Evolutionary conservation across 2,888 invertebrate species (phyloP), one percentile per base, ranked within the genome.

Genomic region (Drosophila kanekoi): DNA sequence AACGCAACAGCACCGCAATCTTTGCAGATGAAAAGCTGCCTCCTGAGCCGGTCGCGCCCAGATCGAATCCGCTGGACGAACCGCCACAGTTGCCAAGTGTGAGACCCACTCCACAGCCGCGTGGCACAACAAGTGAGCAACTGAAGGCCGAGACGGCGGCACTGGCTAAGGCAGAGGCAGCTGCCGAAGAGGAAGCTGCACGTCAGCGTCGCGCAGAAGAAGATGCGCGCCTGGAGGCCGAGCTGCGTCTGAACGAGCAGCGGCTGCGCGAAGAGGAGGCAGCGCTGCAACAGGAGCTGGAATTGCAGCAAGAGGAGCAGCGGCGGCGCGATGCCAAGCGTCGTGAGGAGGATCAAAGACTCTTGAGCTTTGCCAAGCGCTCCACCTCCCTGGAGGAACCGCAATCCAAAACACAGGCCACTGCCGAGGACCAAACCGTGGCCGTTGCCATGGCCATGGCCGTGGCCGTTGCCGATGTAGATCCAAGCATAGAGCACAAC

Each of bases 311-410:
- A 20, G 79, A 84, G 44, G 84, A 88, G 51, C 83, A 90, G 59
- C 79, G 79, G n/a, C 72, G 82, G 6, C 89, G 90, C 10, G 87
- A 91, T 23, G 78, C 84, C 10, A 90, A 91, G 47, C 84, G 91
- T 0, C 81, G 80, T 18, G 87, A 90, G 56, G 91, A 91, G 68
- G 91, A 90, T 72, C 85, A 87, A 37, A 65, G 82, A 32, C 72
- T 90, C 20, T 61, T 91, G 23, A 90, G 85, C 77, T 90, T 90
- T 51, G 75, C 58, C 54, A 89, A 83, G 45, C 88, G 88, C 8
- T 77, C 91, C 51, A 81, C 73, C 18, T 87, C 89, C 3, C n/a
- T 44, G 40, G 63, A 48, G 51, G 60, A 63, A 45, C 48, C 49
- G n/a, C 10, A 37, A 4, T 32, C 41, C 10, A 35, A 44, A 28